Conservation (phyloP, 2,888 invertebrate genomes). For the Papilio demoleus region DNA sequence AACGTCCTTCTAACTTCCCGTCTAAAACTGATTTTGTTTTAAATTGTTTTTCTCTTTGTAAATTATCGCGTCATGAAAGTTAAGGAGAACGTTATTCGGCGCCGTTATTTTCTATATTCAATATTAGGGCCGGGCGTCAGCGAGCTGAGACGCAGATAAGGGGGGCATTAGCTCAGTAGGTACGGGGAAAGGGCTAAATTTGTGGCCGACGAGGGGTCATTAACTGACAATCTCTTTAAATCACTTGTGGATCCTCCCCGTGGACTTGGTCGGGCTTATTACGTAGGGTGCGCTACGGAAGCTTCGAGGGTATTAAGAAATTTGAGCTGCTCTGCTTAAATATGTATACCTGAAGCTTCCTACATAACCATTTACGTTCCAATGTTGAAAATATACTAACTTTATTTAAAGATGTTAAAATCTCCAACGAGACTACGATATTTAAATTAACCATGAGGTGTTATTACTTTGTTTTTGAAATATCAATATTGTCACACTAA, state of each 20-base stretch:
- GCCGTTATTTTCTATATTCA: constrained; percentile 47
- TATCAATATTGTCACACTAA: too few relatives aligned
- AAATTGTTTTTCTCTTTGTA: constrained; percentile 28
- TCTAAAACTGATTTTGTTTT: constrained; percentile 17
- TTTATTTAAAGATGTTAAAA: too few relatives aligned
- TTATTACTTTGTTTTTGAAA: too few relatives aligned
- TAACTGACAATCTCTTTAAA: constrained; percentile 80
- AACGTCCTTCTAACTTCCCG: constrained; percentile 3
- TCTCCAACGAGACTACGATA: too few relatives aligned
- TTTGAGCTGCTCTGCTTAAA: constrained; percentile 57
- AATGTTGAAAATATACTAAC: background rate
- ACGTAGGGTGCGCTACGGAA: constrained; percentile 64
- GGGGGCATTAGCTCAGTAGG: constrained; percentile 59
- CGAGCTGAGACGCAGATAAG: constrained; percentile 52
- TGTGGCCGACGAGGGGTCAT: constrained; percentile 72
- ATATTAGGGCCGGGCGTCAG: constrained; percentile 46
- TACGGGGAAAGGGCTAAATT: constrained; percentile 71
- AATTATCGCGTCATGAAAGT: constrained; percentile 29
- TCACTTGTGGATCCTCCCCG: constrained; percentile 75
- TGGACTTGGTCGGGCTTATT: constrained; percentile 68
- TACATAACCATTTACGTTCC: constrained; percentile 6
- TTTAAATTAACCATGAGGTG: background rate
- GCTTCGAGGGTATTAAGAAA: constrained; percentile 69
- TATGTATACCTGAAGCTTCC: constrained; percentile 38
- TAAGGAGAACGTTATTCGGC: constrained; percentile 28